Evolutionary conservation across 1,140 invertebrate species (phyloP), one percentile per base, ranked within the genome.

Genomic region (Venustaconcha ellipsiformis): DNA sequence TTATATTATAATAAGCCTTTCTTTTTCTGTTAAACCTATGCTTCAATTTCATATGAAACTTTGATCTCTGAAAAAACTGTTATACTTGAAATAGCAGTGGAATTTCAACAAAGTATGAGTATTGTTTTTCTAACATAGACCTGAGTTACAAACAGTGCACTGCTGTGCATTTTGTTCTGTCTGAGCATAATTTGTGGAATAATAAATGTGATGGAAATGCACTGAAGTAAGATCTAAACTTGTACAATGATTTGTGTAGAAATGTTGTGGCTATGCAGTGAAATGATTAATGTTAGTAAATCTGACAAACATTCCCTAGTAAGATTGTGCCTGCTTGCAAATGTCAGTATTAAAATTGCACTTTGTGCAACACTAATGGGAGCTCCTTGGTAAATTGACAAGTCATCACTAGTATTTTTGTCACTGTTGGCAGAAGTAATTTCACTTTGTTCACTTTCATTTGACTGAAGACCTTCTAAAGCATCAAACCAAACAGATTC

Each of bases 31-130:
- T n/a, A n/a, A n/a, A n/a, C n/a, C n/a, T n/a, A n/a, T n/a, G n/a
- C n/a, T n/a, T n/a, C n/a, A n/a, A n/a, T n/a, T n/a, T n/a, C n/a
- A n/a, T n/a, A n/a, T n/a, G n/a, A n/a, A n/a, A n/a, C n/a, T n/a
- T n/a, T n/a, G n/a, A n/a, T n/a, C n/a, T n/a, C n/a, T n/a, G n/a
- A n/a, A n/a, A n/a, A n/a, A n/a, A n/a, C n/a, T n/a, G n/a, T n/a
- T n/a, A n/a, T n/a, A n/a, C n/a, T n/a, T n/a, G n/a, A n/a, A n/a
- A n/a, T n/a, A 67, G 14, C 14, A 74, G 58, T 6, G 72, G 72
- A n/a, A 72, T 72, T 65, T 72, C 70, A 5, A 72, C 59, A 48
- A 72, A 72, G 23, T 72, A 72, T 55, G 71, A 65, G n/a, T n/a
- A 2, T 70, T 70, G 26, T n/a, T 15, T 48, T 60, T 73, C 3